Evolutionary conservation across 2,797 vertebrate species (phyloP).

Genomic region (Pseudocheirus occidentalis): DNA sequence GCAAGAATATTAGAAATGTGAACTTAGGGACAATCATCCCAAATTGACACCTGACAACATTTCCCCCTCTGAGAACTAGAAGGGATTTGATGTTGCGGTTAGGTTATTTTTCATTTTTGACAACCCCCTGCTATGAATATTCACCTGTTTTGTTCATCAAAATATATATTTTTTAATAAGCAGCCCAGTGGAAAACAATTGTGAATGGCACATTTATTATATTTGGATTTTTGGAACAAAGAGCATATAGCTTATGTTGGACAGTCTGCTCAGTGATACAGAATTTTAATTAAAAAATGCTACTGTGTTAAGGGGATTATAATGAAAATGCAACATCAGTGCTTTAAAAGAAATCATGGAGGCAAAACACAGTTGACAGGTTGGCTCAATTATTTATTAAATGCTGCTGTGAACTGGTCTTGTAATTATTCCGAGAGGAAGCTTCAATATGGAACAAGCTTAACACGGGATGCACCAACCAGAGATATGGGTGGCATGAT

Average conservation of each 20-base stretch:
- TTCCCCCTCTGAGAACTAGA: neutral
- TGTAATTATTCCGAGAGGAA: slow-evolving; percentile 20
- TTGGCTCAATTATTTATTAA: neutral
- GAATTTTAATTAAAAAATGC: slow-evolving; percentile 69
- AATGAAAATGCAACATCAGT: neutral
- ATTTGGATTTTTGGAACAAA: slow-evolving; percentile 66
- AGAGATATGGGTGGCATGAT: neutral
- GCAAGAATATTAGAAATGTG: slow-evolving; percentile 39
- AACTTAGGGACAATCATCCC: slow-evolving; percentile 64
- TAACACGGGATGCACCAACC: neutral
- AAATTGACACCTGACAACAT: slow-evolving; percentile 56
- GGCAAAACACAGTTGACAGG: neutral
- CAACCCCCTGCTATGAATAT: slow-evolving; percentile 62
- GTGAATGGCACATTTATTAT: slow-evolving; percentile 74
- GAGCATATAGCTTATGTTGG: slow-evolving; percentile 35
- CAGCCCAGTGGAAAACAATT: slow-evolving; percentile 68
- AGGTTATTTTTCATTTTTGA: slow-evolving; percentile 54
- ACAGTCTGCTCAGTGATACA: slow-evolving; percentile 50
- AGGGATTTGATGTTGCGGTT: slow-evolving; percentile 39
- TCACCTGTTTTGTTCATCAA: slow-evolving; percentile 66
- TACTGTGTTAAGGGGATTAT: slow-evolving; percentile 20
- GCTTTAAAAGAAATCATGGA: slow-evolving; percentile 26
- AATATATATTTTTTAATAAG: slow-evolving; percentile 71
- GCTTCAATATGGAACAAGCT: neutral
- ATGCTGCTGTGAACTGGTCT: neutral